Evolutionary conservation across 2,888 invertebrate genomes (phyloP), one percentile per base, ranked within the genome.

Genomic region (Microctonus brassicae): DNA sequence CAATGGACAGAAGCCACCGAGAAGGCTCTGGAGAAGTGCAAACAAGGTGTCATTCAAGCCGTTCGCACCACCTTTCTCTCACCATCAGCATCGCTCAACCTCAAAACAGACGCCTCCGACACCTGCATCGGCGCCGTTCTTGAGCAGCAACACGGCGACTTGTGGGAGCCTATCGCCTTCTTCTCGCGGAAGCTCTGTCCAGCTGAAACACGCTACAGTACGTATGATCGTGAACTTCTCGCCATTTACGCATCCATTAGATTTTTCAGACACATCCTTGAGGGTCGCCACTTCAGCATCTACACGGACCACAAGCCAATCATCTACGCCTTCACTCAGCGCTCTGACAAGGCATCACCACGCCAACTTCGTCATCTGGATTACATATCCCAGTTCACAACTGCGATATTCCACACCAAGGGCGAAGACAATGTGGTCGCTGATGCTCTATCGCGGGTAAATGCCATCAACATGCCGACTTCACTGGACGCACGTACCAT

Each of bases 241-340:
- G 62, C 11, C 0, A 36, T 62, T 2, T 62, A 36, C 10, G 22
- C 62, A 17, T 36, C 62, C 13, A 62, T 62, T 1, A 65, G 53
- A 52, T 13, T 34, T 13, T 65, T 36, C n/a, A 33, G 53, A 5
- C 65, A 57, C 1, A 10, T 47, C 4, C 29, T 63, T 7, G 62
- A 63, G 10, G 11, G 24, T 55, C 13, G 36, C 6, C 17, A 29
- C 9, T 17, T 57, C 34, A 34, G 17, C 1, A 33, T 65, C 0
- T 22, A 17, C 5, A 65, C 55, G 2, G 34, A 65, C 33, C 65
- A 65, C n/a, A 57, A 65, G 34, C 26, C 65, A 6, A 17, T 65
- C 7, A 52, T 33, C 0, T 42, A 36, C n/a, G 58, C 58, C 3
- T 34, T 65, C 13, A 9, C 7, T 11, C 7, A 55, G n/a, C 29